phyloP scores from a whole-genome alignment of 2,113 vertebrate genomes.

The Andinoacara biseriatus region DNA sequence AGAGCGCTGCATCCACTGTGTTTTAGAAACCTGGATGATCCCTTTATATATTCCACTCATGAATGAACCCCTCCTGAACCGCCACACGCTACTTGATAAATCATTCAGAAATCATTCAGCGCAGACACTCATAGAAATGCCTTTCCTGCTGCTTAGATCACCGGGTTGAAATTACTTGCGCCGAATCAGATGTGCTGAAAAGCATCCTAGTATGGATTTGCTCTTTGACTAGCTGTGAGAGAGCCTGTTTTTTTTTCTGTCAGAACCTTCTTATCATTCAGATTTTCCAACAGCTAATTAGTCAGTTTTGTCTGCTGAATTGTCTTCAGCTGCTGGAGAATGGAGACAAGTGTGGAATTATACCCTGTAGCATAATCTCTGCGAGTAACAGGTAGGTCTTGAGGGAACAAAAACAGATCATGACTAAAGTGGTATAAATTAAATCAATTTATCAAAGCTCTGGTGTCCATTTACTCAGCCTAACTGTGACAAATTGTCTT shows the following conservation, averaged over 20 bases:
- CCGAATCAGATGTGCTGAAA: conserved; percentile 47
- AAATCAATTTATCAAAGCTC: not conserved
- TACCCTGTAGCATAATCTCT: not conserved
- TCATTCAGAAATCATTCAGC: conserved; percentile 66
- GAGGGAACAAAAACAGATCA: not conserved
- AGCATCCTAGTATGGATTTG: conserved; percentile 57
- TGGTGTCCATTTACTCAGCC: not conserved
- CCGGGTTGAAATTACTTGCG: conserved; percentile 52
- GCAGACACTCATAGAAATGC: conserved; percentile 49
- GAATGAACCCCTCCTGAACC: conserved; percentile 34
- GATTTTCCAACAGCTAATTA: conserved; percentile 25
- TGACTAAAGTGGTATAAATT: conserved; percentile 5
- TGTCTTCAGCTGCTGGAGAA: conserved; percentile 22
- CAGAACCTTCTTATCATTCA: conserved; percentile 21
- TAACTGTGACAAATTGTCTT: not conserved
- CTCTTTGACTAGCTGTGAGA: conserved; percentile 42
- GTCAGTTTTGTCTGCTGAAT: conserved; percentile 7
- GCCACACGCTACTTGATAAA: conserved; percentile 63
- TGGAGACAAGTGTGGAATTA: conserved; percentile 15
- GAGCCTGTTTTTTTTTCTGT: conserved; percentile 9
- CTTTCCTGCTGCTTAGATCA: conserved; percentile 44
- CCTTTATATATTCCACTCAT: conserved; percentile 49
- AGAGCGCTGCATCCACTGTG: not conserved
- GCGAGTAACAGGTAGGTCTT: conserved; percentile 1
- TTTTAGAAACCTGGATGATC: conserved; percentile 12